Conservation (phyloP, 2,888 invertebrate genomes). For the Drosophila formosana region DNA sequence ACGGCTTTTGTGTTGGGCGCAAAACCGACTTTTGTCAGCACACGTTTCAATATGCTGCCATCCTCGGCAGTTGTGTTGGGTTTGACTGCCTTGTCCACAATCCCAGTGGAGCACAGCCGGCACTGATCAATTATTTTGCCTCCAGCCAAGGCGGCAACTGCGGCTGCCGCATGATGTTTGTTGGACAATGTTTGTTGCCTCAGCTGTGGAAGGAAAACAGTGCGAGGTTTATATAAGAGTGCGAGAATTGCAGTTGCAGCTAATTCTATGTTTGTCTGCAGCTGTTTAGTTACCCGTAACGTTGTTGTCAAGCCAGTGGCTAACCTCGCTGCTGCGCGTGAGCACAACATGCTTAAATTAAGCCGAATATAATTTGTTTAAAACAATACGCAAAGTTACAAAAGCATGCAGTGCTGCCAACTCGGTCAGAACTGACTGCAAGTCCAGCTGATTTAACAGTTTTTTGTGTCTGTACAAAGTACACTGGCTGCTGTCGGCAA, state of each 20-base stretch:
- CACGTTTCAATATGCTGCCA: constrained; percentile 87
- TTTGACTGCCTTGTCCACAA: constrained; percentile 60
- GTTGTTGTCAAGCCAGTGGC: constrained; percentile 43
- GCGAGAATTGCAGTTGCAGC: constrained; percentile 15
- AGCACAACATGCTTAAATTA: constrained; percentile 71
- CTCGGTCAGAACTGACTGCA: constrained; percentile 5
- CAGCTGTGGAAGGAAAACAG: constrained; percentile 48
- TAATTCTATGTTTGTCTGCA: too few species aligned
- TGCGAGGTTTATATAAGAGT: constrained; percentile 81
- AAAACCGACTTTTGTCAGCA: constrained; percentile 88
- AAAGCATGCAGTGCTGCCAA: constrained; percentile 37
- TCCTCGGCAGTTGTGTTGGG: constrained; percentile 34
- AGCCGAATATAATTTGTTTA: constrained; percentile 35
- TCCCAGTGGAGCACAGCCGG: constrained; percentile 60
- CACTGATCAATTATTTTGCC: constrained; percentile 9
- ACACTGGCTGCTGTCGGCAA: not conserved
- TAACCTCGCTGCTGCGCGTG: constrained; percentile 61
- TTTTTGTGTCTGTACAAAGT: not conserved
- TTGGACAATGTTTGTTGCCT: constrained; percentile 49
- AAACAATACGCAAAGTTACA: constrained; percentile 41
- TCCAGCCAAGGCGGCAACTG: constrained; percentile 1
- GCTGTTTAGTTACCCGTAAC: constrained; percentile 60
- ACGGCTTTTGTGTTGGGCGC: constrained; percentile 87
- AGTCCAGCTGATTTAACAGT: constrained; percentile 42
- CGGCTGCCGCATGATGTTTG: constrained; percentile 22